Percentiles rank a stretch among this genome's conserved stretches.
Conservation (phyloP, 2,113 vertebrate genomes). For the Corvus hawaiiensis region DNA sequence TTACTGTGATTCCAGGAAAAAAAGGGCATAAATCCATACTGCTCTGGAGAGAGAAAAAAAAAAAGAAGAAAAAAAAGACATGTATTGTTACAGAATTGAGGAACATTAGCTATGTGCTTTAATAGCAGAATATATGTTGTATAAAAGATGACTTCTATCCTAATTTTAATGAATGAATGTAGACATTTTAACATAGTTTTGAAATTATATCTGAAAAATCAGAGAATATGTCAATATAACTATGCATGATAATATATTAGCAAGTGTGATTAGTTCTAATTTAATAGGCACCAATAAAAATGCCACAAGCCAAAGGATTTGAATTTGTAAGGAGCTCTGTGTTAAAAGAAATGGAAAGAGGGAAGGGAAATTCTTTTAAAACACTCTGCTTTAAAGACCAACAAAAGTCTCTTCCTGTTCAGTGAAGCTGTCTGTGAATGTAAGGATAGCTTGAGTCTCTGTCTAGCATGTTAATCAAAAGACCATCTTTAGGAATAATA, state of each 20-base stretch:
- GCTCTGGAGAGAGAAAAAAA: neutral
- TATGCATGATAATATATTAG: neutral
- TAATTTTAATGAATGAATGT: neutral
- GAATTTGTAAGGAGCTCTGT: neutral
- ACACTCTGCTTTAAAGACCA: neutral
- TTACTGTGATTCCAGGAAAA: neutral
- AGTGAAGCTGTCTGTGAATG: neutral
- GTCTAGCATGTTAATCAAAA: neutral
- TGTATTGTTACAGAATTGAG: neutral
- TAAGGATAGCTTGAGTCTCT: neutral
- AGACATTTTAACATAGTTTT: neutral
- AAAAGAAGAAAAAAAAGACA: no score
- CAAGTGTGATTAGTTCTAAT: neutral
- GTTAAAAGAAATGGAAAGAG: neutral
- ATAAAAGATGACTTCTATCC: neutral
- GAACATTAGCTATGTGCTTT: neutral
- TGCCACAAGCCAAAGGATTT: neutral
- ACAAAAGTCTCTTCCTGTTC: neutral
- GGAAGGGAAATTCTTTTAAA: neutral
- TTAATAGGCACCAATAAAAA: neutral
- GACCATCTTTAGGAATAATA: neutral
- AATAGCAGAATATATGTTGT: neutral
- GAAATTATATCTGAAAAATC: neutral
- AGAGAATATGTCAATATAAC: neutral
- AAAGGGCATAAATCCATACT: neutral